These are phyloP conservation scores for Columba guinea DNA, from an alignment of 2,797 vertebrate species.

Conservation along the genomic window DNA sequence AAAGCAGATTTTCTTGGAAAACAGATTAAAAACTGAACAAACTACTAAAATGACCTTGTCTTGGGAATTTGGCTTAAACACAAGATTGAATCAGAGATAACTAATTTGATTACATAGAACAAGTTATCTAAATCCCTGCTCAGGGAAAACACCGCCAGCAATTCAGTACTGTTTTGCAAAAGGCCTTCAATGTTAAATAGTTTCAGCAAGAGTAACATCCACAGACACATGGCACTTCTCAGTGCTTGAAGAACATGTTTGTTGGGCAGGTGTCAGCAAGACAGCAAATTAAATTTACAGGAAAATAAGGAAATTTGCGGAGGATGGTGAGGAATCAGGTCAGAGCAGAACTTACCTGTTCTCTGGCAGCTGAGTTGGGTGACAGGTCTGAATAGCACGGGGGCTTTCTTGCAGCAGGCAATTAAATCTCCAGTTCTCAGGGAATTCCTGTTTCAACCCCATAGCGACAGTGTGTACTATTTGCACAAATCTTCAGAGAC, in stretches of 20 bases:
- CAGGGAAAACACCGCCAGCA: neutral
- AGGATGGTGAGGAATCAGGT: neutral
- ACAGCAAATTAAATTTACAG: neutral
- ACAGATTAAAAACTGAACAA: neutral
- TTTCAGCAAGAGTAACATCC: neutral
- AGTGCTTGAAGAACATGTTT: fast-evolving
- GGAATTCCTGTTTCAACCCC: neutral
- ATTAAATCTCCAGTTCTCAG: neutral
- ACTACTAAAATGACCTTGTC: neutral
- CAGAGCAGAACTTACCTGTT: neutral
- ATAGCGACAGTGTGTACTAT: fast-evolving
- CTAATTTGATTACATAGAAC: conserved; percentile 59
- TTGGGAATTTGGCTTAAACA: conserved; percentile 36
- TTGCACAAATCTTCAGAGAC: neutral
- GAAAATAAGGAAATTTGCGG: neutral
- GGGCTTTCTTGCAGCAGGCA: neutral
- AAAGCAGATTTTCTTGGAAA: neutral
- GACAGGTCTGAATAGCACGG: fast-evolving
- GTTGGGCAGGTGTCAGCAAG: neutral
- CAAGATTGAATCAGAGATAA: conserved; percentile 27
- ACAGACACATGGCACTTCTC: neutral
- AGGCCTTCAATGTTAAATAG: neutral
- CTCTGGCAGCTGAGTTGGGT: neutral
- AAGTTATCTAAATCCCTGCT: conserved; percentile 25
- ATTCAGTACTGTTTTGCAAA: neutral